These are phyloP conservation scores for Plumapathes pennacea DNA, from an alignment of 92 coral and sea anemone species.

Conservation along the genomic window DNA sequence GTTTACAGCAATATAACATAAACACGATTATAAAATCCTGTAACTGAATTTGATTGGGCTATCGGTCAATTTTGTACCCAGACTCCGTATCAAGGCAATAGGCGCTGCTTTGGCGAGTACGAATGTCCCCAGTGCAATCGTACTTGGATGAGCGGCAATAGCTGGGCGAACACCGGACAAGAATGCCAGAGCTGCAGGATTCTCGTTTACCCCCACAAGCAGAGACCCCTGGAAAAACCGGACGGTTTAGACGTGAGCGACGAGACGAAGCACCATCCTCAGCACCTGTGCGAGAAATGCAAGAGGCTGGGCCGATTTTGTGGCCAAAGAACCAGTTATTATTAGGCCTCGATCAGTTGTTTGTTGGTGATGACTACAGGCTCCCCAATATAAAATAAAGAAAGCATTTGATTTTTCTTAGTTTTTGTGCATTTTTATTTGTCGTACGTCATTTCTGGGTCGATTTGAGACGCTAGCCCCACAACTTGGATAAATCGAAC, in stretches of 20 bases:
- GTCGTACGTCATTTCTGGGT: no score
- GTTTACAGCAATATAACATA: no score
- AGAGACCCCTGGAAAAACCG: conserved; percentile 71
- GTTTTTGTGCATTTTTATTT: no score
- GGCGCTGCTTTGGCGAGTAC: conserved; percentile 82
- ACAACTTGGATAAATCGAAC: conserved; percentile 71
- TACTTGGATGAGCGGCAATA: conserved; percentile 76
- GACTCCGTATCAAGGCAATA: conserved; percentile 69
- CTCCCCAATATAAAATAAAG: no score
- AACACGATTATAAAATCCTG: no score
- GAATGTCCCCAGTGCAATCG: conserved; percentile 64
- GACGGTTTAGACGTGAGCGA: conserved; percentile 70
- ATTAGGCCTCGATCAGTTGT: no score
- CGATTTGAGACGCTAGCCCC: no score
- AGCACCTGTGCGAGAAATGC: conserved; percentile 77
- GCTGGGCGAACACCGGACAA: conserved; percentile 79
- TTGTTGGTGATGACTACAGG: no score
- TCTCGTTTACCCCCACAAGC: conserved; percentile 67
- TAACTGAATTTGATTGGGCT: no score
- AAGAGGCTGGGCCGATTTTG: conserved; percentile 65
- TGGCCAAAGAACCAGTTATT: conserved; percentile 24
- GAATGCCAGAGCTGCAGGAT: conserved; percentile 52
- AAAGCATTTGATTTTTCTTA: no score
- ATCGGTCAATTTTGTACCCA: no score
- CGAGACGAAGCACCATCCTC: conserved; percentile 48